Percentiles rank a stretch among this genome's conserved stretches.
Conservation (phyloP, 2,797 vertebrate species). For the Apodemus agrarius region DNA sequence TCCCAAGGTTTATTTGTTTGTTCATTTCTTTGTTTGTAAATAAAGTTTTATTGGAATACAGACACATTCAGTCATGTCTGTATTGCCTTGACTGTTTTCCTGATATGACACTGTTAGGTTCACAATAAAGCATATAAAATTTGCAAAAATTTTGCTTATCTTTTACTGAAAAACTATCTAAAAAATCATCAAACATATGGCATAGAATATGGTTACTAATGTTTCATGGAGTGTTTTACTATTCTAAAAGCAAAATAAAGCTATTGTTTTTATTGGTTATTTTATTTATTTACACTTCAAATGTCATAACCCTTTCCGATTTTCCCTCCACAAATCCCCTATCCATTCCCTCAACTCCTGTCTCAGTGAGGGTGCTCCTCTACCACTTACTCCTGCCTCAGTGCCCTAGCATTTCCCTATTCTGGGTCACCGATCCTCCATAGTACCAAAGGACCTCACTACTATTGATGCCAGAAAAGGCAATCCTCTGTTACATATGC, state of each 20-base stretch:
- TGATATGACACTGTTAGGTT: neutral
- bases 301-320: too few species aligned
- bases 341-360: too few species aligned
- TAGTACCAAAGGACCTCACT: too few species aligned
- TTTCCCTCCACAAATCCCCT: too few species aligned
- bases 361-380: too few species aligned
- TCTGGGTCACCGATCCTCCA: too few species aligned
- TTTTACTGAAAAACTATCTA: neutral
- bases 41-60: neutral
- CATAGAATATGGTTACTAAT: neutral
- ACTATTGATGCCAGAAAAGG: too few species aligned
- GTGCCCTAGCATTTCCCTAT: too few species aligned
- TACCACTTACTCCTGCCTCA: too few species aligned
- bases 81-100: neutral
- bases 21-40: neutral
- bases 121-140: neutral
- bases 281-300: too few species aligned
- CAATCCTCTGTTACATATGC: too few species aligned
- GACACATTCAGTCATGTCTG: neutral
- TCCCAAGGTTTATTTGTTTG: neutral
- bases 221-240: slow-evolving; percentile 3
- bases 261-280: neutral
- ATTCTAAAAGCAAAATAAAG: slow-evolving; percentile 41
- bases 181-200: neutral
- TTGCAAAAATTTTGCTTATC: neutral